Conservation (phyloP, 2,113 vertebrate genomes). For the Patagioenas fasciata region DNA sequence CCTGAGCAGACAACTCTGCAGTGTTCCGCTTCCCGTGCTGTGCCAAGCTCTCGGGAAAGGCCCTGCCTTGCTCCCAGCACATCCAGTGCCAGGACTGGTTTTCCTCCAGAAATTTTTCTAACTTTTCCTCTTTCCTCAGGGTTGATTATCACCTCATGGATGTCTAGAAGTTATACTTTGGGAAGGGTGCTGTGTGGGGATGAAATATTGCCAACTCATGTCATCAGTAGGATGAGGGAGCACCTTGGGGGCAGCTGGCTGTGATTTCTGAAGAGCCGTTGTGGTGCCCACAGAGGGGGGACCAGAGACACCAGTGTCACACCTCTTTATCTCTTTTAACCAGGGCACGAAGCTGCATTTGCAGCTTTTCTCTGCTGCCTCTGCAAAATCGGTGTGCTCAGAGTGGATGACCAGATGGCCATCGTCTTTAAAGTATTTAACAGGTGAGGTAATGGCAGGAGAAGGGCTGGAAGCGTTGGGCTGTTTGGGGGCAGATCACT, state of each 20-base stretch:
- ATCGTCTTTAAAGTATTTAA: slow-evolving; percentile 94
- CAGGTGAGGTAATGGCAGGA: slow-evolving; percentile 76
- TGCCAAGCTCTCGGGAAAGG: not conserved
- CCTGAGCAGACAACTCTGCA: not conserved
- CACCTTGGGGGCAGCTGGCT: not conserved
- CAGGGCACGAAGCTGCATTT: slow-evolving; percentile 96
- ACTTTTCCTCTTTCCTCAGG: not conserved
- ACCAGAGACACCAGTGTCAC: not conserved
- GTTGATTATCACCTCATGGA: not conserved
- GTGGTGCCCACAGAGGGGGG: not conserved
- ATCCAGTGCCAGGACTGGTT: not conserved
- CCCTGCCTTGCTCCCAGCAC: not conserved
- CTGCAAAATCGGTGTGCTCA: slow-evolving; percentile 91
- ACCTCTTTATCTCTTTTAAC: not conserved
- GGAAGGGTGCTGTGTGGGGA: not conserved
- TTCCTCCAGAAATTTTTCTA: not conserved
- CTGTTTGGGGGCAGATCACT: not conserved
- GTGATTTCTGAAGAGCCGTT: not conserved
- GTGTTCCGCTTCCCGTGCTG: not conserved
- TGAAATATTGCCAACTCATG: not conserved
- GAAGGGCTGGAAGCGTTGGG: not conserved
- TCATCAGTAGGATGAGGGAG: not conserved
- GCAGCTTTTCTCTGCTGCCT: slow-evolving; percentile 96
- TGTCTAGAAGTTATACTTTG: not conserved
- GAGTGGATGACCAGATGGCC: slow-evolving; percentile 89